Evolutionary conservation across 2,888 invertebrate species (phyloP).

Genomic region (Papilio demoleus): DNA sequence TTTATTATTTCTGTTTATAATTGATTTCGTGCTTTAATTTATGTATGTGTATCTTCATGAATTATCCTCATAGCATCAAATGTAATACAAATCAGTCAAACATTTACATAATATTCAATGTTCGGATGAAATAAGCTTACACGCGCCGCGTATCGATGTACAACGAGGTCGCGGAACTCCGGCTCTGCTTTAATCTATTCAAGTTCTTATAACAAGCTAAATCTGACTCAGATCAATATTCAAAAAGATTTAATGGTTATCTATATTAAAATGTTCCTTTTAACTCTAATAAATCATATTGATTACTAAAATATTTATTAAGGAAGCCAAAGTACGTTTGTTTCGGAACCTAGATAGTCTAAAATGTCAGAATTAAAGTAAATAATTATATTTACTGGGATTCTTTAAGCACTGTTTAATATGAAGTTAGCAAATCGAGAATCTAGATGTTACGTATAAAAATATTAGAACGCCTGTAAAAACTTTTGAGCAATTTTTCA

Average conservation of each 20-base stretch:
- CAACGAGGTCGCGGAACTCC: not conserved
- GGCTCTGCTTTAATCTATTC: conserved; percentile 22
- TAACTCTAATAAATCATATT: not conserved
- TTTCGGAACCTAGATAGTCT: too few relatives aligned
- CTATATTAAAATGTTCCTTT: not conserved
- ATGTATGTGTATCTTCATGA: not conserved
- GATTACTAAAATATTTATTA: too few relatives aligned
- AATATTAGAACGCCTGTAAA: conserved; percentile 8
- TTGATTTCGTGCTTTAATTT: not conserved
- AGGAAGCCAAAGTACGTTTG: too few relatives aligned
- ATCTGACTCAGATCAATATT: not conserved
- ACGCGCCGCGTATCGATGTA: conserved; percentile 1
- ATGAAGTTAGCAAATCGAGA: too few relatives aligned
- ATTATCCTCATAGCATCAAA: not conserved
- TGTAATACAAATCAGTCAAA: not conserved
- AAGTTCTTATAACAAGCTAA: conserved; percentile 23
- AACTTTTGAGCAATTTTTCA: conserved; percentile 2
- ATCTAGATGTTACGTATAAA: too few relatives aligned
- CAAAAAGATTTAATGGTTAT: not conserved
- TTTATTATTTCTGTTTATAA: too few relatives aligned
- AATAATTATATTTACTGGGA: too few relatives aligned
- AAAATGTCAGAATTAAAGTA: too few relatives aligned
- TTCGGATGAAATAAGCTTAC: conserved; percentile 5
- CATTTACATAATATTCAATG: conserved; percentile 1
- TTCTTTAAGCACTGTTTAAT: too few relatives aligned